Percentiles rank a stretch among this genome's conserved stretches.
These are phyloP conservation scores for Pangasius larnaudii DNA, from an alignment of 2,797 vertebrate species.

Conservation along the genomic window DNA sequence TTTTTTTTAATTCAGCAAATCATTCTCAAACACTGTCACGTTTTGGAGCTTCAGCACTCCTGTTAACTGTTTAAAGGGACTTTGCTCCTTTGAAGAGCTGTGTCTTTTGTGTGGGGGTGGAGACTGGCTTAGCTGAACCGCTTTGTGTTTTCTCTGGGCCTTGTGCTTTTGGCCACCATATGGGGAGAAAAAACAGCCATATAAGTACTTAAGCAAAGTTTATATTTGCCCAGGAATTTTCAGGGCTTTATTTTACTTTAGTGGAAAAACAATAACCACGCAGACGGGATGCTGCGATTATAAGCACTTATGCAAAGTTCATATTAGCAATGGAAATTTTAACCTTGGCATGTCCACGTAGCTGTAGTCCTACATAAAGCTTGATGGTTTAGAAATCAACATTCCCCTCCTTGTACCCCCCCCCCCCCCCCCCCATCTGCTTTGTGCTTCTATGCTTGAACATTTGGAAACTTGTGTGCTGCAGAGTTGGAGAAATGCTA, in stretches of 20 bases:
- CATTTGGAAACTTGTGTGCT: constrained; percentile 58
- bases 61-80: constrained; percentile 74
- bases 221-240: constrained; percentile 82
- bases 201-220: constrained; percentile 86
- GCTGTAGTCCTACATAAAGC: constrained; percentile 61
- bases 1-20: constrained; percentile 63
- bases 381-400: constrained; percentile 58
- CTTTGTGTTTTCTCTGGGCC: constrained; percentile 76
- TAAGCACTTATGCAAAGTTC: constrained; percentile 85
- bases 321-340: constrained; percentile 85
- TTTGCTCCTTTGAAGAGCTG: constrained; percentile 72
- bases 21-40: constrained; percentile 74
- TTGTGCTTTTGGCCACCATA: constrained; percentile 78
- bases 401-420: constrained; percentile 50
- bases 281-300: constrained; percentile 74
- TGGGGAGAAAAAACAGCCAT: constrained; percentile 75
- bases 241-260: constrained; percentile 79
- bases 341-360: constrained; percentile 75
- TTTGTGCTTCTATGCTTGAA: constrained; percentile 47
- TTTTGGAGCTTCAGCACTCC: constrained; percentile 64
- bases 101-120: constrained; percentile 69
- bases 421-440: constrained; percentile 2
- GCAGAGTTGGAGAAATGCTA: constrained; percentile 53
- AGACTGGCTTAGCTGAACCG: constrained; percentile 71
- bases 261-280: constrained; percentile 80